Conservation (phyloP, 2,113 vertebrate genomes). For the Phycodurus eques region DNA sequence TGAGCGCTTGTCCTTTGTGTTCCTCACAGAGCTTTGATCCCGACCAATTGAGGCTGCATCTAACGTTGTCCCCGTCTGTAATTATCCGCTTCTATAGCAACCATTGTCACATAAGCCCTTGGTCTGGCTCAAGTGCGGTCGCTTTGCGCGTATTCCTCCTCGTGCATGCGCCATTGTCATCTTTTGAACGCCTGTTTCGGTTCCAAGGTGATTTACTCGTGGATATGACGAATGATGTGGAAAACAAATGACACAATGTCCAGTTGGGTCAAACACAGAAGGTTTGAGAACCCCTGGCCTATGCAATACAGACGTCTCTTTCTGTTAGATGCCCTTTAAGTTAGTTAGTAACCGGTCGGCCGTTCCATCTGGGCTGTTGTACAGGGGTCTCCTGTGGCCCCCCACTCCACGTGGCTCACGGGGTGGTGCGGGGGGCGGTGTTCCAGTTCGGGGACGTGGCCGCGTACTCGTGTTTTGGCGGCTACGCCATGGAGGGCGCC, state of each 20-base stretch:
- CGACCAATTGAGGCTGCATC: constrained; percentile 43
- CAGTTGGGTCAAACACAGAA: too few species aligned
- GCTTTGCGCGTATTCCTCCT: background rate
- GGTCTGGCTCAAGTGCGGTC: constrained; percentile 28
- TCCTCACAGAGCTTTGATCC: constrained; percentile 20
- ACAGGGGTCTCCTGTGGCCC: constrained; percentile 91
- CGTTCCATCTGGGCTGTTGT: constrained; percentile 69
- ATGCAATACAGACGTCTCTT: too few species aligned
- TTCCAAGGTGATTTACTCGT: background rate
- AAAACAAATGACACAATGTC: too few species aligned
- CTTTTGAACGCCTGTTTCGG: constrained; percentile 6
- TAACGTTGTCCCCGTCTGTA: constrained; percentile 37
- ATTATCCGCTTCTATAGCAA: constrained; percentile 57
- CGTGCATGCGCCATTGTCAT: constrained; percentile 15
- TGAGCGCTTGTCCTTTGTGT: background rate
- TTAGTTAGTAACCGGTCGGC: constrained; percentile 60
- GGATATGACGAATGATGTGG: constrained; percentile 28
- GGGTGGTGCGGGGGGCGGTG: constrained; percentile 82
- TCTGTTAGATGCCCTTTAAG: background rate
- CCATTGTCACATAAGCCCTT: constrained; percentile 47
- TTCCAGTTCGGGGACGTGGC: constrained; percentile 92
- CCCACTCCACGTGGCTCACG: constrained; percentile 83
- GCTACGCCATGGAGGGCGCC: constrained; percentile 88
- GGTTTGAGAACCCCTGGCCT: too few species aligned
- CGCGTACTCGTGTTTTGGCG: constrained; percentile 91